Conservation (phyloP, 2,113 vertebrate species). For the Mellivora capensis region DNA sequence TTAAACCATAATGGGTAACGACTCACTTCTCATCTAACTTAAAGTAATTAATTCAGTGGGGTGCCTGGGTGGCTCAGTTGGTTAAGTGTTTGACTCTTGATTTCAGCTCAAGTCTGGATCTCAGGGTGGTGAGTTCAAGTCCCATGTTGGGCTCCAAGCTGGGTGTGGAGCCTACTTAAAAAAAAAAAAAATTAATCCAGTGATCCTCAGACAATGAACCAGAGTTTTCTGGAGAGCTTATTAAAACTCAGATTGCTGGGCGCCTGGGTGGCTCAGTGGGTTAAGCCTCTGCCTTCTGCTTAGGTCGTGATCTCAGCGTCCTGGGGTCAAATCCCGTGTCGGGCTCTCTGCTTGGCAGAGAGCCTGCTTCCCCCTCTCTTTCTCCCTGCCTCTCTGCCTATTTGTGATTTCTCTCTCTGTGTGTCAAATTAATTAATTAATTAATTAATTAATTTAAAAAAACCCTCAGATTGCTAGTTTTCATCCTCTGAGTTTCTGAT, state of each 20-base stretch:
- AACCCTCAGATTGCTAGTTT: neutral
- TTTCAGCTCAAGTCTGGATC: neutral
- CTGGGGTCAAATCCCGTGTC: accelerated
- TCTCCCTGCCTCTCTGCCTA: no score
- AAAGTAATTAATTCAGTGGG: neutral
- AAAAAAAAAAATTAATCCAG: neutral
- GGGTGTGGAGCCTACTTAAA: neutral
- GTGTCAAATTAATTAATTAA: no score
- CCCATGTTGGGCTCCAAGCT: neutral
- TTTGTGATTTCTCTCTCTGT: no score
- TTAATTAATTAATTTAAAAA: no score
- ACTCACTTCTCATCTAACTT: neutral
- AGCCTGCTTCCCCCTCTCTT: no score
- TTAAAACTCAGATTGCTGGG: slow-evolving; percentile 4
- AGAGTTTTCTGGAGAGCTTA: neutral
- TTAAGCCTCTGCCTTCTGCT: no score
- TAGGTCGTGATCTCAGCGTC: no score
- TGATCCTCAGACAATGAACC: neutral
- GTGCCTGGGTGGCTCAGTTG: neutral
- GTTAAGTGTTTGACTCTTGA: neutral
- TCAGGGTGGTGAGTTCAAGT: neutral
- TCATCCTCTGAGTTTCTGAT: neutral
- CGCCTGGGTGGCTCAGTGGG: no score
- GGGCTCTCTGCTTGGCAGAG: no score
- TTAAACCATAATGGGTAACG: neutral